These are phyloP conservation scores for Ciconia nigra DNA, from an alignment of 2,797 vertebrate genomes.

Conservation along the genomic window DNA sequence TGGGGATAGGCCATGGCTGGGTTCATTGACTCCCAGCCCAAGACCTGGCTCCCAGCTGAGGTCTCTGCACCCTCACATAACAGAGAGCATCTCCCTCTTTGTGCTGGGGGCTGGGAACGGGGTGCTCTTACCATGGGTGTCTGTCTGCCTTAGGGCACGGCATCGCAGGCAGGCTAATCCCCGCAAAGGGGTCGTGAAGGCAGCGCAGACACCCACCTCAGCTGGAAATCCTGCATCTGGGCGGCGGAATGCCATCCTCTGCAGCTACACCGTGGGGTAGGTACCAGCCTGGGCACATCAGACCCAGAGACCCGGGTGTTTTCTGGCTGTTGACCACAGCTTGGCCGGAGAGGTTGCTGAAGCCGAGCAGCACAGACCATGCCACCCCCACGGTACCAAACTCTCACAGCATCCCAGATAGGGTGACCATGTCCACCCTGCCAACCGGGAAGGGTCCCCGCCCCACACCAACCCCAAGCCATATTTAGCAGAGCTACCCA, in stretches of 20 bases:
- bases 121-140: background rate
- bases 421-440: background rate
- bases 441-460: background rate
- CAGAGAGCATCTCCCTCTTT: background rate
- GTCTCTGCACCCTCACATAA: background rate
- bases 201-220: background rate
- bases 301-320: background rate
- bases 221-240: background rate
- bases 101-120: accelerated
- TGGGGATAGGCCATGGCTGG: background rate
- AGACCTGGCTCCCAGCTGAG: background rate
- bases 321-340: background rate
- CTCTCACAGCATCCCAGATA: background rate
- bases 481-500: background rate
- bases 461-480: background rate
- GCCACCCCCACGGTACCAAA: background rate
- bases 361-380: accelerated
- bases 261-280: background rate
- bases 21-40: background rate
- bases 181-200: accelerated
- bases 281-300: background rate
- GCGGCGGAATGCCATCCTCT: background rate
- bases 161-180: background rate
- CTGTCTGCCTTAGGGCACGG: background rate
- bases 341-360: background rate